Base-by-base conservation (phyloP, 2,888 invertebrate species). In the Hydraecia micacea region DNA sequence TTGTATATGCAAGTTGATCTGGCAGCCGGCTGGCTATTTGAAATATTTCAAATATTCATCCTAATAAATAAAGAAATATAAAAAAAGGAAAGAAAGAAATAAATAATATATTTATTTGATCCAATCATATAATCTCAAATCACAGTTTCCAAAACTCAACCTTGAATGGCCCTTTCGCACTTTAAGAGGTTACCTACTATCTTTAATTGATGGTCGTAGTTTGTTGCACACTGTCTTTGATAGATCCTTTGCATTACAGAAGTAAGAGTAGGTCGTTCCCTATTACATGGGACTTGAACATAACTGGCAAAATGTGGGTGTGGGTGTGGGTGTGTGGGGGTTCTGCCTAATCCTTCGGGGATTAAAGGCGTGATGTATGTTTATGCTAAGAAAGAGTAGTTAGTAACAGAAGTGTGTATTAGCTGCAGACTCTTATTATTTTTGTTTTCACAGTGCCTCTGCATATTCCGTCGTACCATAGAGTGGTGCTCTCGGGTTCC, bases 381-480 rank as follows among this genome's bases (percentile, higher is more conserved):
- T 55, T 25, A n/a, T 55, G 25, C n/a, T 58, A 58, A n/a, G 11
- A 5, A 58, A 11, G n/a, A n/a, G 55, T 58, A 58, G 52, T 52
- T 21, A 7, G 55, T 55, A 55, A 55, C 25, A 55, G 52, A 52
- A n/a, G 25, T 55, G 25, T 55, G 11, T 55, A 25, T n/a, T n/a
- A 11, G 55, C 55, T 58, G n/a, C 11, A 58, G n/a, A 58, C 55
- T 55, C 55, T 58, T 58, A 11, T 58, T 58, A n/a, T 58, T 25
- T 55, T 58, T 49, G 9, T 15, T 13, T 75, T 42, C 58, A 0
- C 91, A 96, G 96, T 88, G 90, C 68, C 79, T 94, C 9, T 93
- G 94, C 85, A 89, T 95, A 39, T 92, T 93, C 84, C 96, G 96
- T 0, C 95, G 94, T 62, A 81, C 92, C 9, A 89, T 96, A 82